Percentiles rank a stretch among this genome's conserved stretches.
Evolutionary conservation across 2,888 invertebrate genomes (phyloP).

Genomic region (Danaus chrysippus): DNA sequence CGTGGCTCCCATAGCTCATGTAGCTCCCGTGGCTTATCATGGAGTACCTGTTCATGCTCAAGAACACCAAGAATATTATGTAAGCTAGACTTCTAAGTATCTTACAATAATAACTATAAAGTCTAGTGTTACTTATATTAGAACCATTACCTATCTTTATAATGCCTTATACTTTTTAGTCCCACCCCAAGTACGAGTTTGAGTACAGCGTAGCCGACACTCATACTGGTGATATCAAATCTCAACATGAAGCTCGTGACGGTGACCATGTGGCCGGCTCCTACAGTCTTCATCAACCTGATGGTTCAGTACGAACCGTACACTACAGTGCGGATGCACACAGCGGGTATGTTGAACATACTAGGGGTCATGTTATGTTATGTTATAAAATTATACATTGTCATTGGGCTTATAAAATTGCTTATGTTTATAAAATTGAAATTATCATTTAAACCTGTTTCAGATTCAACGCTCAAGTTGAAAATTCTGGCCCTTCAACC

Average conservation of each 20-base stretch:
- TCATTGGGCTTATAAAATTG: no score
- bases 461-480: conserved; percentile 79
- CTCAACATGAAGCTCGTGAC: conserved; percentile 65
- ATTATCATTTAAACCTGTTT: conserved; percentile 8
- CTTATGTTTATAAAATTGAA: background rate
- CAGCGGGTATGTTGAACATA: conserved; percentile 21
- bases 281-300: conserved; percentile 70
- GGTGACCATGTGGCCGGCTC: conserved; percentile 63
- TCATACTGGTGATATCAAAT: conserved; percentile 74
- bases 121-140: background rate
- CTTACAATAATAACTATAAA: background rate
- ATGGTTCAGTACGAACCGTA: conserved; percentile 66
- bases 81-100: conserved; percentile 33
- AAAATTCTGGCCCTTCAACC: conserved; percentile 63
- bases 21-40: conserved; percentile 11
- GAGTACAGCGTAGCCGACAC: conserved; percentile 53
- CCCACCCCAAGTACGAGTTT: conserved; percentile 40
- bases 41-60: conserved; percentile 32
- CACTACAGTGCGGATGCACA: conserved; percentile 68
- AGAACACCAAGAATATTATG: conserved; percentile 50
- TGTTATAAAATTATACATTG: no score
- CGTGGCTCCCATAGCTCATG: background rate
- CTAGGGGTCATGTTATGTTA: no score
- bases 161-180: conserved; percentile 21
- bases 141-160: background rate